Base-by-base conservation (phyloP, 1,140 invertebrate genomes). In the Papilio machaon region DNA sequence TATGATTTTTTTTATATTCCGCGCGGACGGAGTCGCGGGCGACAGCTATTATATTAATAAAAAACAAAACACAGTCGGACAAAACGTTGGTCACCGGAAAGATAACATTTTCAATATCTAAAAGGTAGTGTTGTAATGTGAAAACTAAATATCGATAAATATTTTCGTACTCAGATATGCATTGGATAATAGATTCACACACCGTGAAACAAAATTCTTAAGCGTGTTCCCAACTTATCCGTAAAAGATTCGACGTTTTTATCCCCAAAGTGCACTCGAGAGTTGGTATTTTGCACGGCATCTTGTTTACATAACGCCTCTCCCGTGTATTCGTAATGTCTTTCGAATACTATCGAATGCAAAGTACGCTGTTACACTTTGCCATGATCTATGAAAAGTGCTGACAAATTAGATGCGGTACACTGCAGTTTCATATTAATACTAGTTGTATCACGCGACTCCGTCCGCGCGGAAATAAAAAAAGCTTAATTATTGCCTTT, bases 271-370 rank as follows among this genome's bases (percentile, higher is more conserved):
- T 78, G 76, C 76, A 78, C 76, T 78, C 35, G 15, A 60, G 76
- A 58, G 76, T 78, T 60, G 11, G 38, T 78, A 43, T 74, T 82
- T 82, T 35, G 54, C 76, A n/a, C 49, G 58, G 64, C 83, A 84
- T 84, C 82, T 86, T 87, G 84, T 88, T 87, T 86, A 86, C 75
- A 43, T 58, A 87, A 90, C 85, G 82, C 75, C 49, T 87, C 88
- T 86, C 90, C 43, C 73, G 86, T 85, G 88, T 70, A 82, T 88
- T 85, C 84, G 76, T 76, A 79, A 86, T 54, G 64, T 85, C 79
- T 80, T 90, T 91, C 86, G 85, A 89, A 91, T 89, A 88, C 84
- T 84, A 88, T 88, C 84, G 76, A 79, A 83, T 75, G 81, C 76
- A 81, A 78, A 78, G 76, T 78, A 76, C 46, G 49, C 23, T 47